Percentiles rank a stretch among this genome's conserved stretches.
These are phyloP conservation scores for Smutsia temminckii DNA, from an alignment of 2,797 vertebrate genomes.

Conservation along the genomic window DNA sequence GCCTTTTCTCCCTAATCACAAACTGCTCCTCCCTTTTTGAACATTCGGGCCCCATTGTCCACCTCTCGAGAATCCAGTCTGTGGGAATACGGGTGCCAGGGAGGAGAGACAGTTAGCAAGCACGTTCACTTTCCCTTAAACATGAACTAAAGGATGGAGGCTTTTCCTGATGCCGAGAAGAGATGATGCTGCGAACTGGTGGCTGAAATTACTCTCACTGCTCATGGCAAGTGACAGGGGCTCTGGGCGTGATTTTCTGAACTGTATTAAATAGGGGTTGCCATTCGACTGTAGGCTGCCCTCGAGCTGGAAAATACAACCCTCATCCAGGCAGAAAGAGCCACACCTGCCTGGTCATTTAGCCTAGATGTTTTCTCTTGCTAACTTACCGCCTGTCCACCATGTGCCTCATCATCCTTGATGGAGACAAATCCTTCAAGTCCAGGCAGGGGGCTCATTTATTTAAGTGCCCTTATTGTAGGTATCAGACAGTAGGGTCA, in stretches of 20 bases:
- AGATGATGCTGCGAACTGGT: not conserved
- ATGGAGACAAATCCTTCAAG: not conserved
- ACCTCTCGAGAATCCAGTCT: not conserved
- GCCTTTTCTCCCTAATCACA: not conserved
- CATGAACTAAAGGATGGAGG: not conserved
- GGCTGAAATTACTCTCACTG: not conserved
- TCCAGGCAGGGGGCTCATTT: not conserved
- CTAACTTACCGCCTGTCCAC: not conserved
- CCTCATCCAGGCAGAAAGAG: not conserved
- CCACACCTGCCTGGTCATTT: not conserved
- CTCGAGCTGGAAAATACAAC: not conserved
- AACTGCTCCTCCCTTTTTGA: not conserved
- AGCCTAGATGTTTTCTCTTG: not conserved
- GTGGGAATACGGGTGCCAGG: not conserved
- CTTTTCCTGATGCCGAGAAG: not conserved
- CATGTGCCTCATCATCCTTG: not conserved
- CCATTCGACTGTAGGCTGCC: not conserved
- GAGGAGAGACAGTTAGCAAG: not conserved
- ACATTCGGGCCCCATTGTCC: accelerated
- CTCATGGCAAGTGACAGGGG: not conserved
- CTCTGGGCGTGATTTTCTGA: not conserved
- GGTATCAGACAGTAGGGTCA: not conserved
- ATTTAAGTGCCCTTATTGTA: accelerated
- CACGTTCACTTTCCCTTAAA: not conserved
- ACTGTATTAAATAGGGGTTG: not conserved